These are phyloP conservation scores for Apodemus sylvaticus DNA, from an alignment of 2,113 vertebrate genomes.

Conservation along the genomic window DNA sequence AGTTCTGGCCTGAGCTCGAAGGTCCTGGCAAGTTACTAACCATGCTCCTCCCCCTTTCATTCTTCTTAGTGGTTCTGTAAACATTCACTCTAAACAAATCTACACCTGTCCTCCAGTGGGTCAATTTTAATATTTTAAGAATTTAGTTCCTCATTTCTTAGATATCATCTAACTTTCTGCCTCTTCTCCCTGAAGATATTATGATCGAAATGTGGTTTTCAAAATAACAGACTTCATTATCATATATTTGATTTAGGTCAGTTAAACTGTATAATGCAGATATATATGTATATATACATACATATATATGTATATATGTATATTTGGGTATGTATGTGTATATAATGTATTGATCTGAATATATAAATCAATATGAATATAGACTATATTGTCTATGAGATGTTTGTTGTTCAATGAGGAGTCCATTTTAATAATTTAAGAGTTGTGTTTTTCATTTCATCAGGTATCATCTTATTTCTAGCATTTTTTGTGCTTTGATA, in stretches of 20 bases:
- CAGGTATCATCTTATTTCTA: not conserved
- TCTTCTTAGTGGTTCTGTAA: not conserved
- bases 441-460: not conserved
- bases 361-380: not conserved
- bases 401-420: conserved; percentile 14
- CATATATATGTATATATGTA: too few species aligned
- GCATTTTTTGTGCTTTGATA: not conserved
- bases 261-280: not conserved
- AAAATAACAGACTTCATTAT: conserved; percentile 38
- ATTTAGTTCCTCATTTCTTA: not conserved
- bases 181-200: conserved; percentile 30
- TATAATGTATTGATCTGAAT: not conserved
- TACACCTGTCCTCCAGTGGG: not conserved
- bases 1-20: not conserved
- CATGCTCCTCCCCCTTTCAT: not conserved
- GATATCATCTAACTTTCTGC: not conserved
- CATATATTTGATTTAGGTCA: not conserved
- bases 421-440: not conserved
- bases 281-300: too few species aligned
- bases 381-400: not conserved
- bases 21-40: not conserved
- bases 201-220: conserved; percentile 28
- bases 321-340: too few species aligned
- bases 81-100: not conserved
- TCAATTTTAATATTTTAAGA: conserved; percentile 19